Conservation (phyloP, 2,797 vertebrate species). For the Pitangus sulphuratus region DNA sequence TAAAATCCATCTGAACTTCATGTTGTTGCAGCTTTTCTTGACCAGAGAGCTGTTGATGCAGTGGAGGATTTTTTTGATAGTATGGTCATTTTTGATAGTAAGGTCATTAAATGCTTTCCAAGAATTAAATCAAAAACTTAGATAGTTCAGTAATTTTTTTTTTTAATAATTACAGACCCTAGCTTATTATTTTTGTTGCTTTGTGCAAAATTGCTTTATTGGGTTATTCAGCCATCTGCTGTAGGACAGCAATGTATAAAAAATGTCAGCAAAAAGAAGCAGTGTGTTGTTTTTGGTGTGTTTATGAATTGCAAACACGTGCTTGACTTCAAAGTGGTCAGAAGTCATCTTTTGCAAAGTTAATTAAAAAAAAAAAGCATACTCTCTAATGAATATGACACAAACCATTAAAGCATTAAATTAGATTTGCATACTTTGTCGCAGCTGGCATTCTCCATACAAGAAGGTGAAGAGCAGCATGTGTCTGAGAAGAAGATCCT, state of each 20-base stretch:
- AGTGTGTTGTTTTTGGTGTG: neutral
- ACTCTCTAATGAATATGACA: conserved; percentile 4
- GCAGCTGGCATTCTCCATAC: conserved; percentile 11
- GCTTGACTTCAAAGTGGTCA: conserved; percentile 35
- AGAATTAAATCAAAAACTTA: neutral
- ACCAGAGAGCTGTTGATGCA: neutral
- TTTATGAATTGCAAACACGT: neutral
- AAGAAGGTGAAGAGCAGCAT: neutral
- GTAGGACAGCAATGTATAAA: neutral
- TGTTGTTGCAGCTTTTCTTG: neutral
- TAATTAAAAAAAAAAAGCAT: conserved; percentile 17
- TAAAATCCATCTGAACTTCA: neutral
- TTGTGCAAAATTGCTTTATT: conserved; percentile 51
- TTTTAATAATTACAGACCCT: neutral
- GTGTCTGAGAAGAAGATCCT: neutral
- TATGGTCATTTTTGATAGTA: neutral
- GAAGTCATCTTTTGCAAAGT: conserved; percentile 29
- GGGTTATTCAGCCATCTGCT: conserved; percentile 56
- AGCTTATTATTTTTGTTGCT: conserved; percentile 40
- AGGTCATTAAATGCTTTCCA: neutral
- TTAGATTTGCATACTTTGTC: conserved; percentile 53
- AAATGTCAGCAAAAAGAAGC: conserved; percentile 50
- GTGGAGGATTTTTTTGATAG: neutral
- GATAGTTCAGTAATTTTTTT: neutral
- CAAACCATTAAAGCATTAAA: conserved; percentile 61